A percentile compares a stretch with the other conserved stretches of the same genome.
Conservation (phyloP, 2,797 vertebrate genomes). For the Mycteria americana region DNA sequence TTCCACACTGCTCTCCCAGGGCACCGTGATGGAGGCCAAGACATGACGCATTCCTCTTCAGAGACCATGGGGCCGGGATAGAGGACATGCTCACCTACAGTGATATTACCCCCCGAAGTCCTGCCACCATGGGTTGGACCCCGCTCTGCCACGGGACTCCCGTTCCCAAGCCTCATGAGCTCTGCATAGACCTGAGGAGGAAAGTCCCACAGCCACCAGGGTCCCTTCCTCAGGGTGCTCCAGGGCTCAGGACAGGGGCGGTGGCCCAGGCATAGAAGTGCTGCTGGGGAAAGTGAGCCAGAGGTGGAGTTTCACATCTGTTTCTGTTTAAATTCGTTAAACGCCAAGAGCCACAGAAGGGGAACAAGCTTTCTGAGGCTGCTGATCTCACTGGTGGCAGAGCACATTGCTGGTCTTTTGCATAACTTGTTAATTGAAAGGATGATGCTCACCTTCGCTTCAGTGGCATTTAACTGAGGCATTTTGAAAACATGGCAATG, state of each 20-base stretch:
- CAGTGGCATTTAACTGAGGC: background rate
- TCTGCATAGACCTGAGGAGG: background rate
- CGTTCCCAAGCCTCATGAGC: background rate
- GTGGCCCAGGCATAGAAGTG: background rate
- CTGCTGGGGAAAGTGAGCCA: background rate
- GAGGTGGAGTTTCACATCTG: background rate
- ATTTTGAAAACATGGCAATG: background rate
- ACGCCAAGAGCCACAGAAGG: background rate
- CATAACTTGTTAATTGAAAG: background rate
- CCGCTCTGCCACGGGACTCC: accelerated
- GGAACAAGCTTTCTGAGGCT: background rate
- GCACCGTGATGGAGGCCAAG: background rate
- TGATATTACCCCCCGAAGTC: background rate
- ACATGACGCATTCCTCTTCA: accelerated
- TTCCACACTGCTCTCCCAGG: background rate
- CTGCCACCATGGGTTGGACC: background rate
- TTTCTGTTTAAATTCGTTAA: background rate
- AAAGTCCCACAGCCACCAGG: background rate
- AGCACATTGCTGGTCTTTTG: background rate
- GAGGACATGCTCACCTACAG: background rate
- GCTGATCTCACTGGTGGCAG: background rate
- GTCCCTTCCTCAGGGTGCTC: background rate
- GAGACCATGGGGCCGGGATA: background rate
- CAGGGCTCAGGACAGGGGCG: accelerated
- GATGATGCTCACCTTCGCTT: background rate